Percentiles rank a stretch among this genome's conserved stretches.
These are phyloP conservation scores for Balaenoptera acutorostrata DNA, from an alignment of 2,113 vertebrate species.

Conservation along the genomic window DNA sequence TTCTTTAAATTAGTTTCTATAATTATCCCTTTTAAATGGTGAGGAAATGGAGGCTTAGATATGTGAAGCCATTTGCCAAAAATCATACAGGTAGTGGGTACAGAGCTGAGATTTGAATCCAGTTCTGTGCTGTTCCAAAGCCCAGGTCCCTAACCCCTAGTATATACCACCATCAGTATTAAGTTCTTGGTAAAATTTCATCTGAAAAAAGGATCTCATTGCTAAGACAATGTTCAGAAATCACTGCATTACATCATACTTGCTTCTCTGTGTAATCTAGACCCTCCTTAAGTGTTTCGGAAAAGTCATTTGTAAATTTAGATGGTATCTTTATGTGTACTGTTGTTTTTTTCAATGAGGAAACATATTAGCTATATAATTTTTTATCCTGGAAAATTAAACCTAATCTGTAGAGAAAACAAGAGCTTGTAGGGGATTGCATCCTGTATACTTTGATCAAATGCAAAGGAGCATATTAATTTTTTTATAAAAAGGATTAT, in stretches of 20 bases:
- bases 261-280: neutral
- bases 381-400: conserved; percentile 33
- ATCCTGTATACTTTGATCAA: neutral
- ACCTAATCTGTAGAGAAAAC: neutral
- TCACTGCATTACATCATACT: neutral
- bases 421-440: neutral
- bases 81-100: neutral
- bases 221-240: neutral
- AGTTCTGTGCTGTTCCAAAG: neutral
- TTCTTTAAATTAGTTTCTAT: neutral
- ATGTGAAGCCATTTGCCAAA: neutral
- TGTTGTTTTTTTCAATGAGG: conserved; percentile 4
- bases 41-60: neutral
- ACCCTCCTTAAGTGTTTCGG: neutral
- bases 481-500: neutral
- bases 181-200: neutral
- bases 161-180: neutral
- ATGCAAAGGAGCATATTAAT: neutral
- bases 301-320: neutral
- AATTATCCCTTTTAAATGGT: neutral
- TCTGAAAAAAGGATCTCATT: neutral
- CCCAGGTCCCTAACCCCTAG: neutral
- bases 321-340: neutral
- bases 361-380: neutral
- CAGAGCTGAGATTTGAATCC: neutral